Evolutionary conservation across 2,888 invertebrate genomes (phyloP), one percentile per base, ranked within the genome.

Genomic region (Pyrocoelia pectoralis): DNA sequence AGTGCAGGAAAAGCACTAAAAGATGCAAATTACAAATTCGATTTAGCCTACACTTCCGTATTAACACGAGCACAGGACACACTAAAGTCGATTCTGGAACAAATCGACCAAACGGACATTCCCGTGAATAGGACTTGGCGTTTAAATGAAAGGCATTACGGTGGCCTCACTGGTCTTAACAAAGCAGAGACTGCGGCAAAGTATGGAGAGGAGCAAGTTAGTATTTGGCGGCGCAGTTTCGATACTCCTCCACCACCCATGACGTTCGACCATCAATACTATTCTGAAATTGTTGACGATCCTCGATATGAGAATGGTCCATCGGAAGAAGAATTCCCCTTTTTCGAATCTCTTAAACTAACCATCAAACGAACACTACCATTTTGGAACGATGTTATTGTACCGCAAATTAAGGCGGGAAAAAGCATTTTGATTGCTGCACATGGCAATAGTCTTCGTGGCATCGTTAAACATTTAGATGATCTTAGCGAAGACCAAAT

Each of bases 211-310:
- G 86, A 84, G 40, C 88, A 89, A 79, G 93, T 95, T 6, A 92
- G 93, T 82, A 91, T 92, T 72, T 95, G 95, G 95, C 87, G 95
- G 68, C 87, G 95, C 62, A 93, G 93, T 73, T 95, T 92, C 71
- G 94, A 95, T 76, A 87, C 89, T 5, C 90, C 93, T 1, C 95
- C 95, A 41, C 95, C 95, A 59, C 83, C 92, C 0, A 95, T 95
- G 89, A 91, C 92, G 70, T 82, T 86, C 18, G 88, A 88, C 55
- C 93, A 94, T 79, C 86, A 87, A 0, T 94, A 93, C 79, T 92
- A 91, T 75, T 87, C 91, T 0, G 85, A 83, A 24, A 95, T 95
- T 74, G 88, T 90, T 1, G 90, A 92, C 28, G 94, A 95, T 79
- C 83, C 89, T 0, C 87, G 92, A 65, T 88, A 88, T 71, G 87